Conservation (phyloP, 2,888 invertebrate species). For the Sphaerophoria rueppellii region DNA sequence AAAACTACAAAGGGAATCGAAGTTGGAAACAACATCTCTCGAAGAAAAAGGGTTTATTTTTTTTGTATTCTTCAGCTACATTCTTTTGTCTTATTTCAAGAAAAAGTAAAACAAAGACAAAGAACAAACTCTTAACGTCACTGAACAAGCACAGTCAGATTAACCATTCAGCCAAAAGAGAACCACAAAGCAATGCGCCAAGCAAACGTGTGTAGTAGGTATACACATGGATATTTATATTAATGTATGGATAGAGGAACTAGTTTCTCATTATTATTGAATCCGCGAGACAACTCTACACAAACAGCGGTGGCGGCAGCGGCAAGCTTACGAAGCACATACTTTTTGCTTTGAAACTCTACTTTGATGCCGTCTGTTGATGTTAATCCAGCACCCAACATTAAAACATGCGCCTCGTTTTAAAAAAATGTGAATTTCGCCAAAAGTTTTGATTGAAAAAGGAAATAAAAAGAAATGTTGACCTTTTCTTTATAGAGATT, state of each 20-base stretch:
- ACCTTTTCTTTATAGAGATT: no score
- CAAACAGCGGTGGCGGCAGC: background rate
- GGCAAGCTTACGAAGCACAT: conserved; percentile 13
- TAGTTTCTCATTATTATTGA: conserved; percentile 52
- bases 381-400: conserved; percentile 25
- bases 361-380: conserved; percentile 46
- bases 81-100: conserved; percentile 37
- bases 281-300: conserved; percentile 12
- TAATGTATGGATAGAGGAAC: conserved; percentile 32
- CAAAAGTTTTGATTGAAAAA: background rate
- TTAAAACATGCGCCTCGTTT: conserved; percentile 19
- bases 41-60: conserved; percentile 36
- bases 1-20: conserved; percentile 56
- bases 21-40: background rate
- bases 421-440: conserved; percentile 6
- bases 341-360: conserved; percentile 35
- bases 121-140: conserved; percentile 4
- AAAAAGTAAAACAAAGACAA: conserved; percentile 21
- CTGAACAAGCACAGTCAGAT: conserved; percentile 18
- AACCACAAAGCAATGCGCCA: conserved; percentile 27
- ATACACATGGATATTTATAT: no score
- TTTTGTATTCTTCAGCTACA: conserved; percentile 27
- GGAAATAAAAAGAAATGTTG: no score
- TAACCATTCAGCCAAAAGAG: conserved; percentile 22
- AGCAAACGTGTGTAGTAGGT: background rate